These are phyloP conservation scores for Halotydeus destructor DNA, from an alignment of 1,140 invertebrate species.

Conservation along the genomic window DNA sequence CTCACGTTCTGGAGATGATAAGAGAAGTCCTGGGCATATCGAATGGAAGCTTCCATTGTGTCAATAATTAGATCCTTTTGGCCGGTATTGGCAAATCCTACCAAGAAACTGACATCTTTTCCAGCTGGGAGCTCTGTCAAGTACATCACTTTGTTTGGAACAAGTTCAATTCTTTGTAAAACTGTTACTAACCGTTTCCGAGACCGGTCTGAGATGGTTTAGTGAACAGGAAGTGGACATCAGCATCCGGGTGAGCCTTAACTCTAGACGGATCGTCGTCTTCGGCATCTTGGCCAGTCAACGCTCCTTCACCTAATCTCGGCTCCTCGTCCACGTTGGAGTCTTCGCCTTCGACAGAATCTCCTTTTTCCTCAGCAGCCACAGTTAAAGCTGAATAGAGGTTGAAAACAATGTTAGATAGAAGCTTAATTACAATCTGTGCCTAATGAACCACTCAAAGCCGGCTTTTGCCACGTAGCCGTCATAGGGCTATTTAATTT, in stretches of 20 bases:
- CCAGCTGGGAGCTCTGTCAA: constrained; percentile 61
- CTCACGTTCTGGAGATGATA: constrained; percentile 84
- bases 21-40: constrained; percentile 94
- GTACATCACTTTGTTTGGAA: constrained; percentile 12
- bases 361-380: constrained; percentile 10
- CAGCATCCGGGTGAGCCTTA: constrained; percentile 66
- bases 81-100: constrained; percentile 90
- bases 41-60: constrained; percentile 83
- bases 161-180: constrained; percentile 3
- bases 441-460: no score
- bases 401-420: no score
- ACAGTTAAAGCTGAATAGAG: no score
- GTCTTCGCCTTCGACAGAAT: constrained; percentile 6
- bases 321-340: background rate
- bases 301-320: background rate
- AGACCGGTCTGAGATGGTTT: constrained; percentile 44
- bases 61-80: constrained; percentile 69
- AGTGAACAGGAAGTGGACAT: constrained; percentile 75
- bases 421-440: no score
- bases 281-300: constrained; percentile 29
- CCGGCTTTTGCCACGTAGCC: no score
- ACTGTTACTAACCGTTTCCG: constrained; percentile 16
- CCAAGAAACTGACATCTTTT: constrained; percentile 73
- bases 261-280: constrained; percentile 35
- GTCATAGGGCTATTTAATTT: no score